Percentiles rank a stretch among this genome's conserved stretches.
Evolutionary conservation across 2,888 invertebrate species (phyloP).

Genomic region (Allophyes oxyacanthae): DNA sequence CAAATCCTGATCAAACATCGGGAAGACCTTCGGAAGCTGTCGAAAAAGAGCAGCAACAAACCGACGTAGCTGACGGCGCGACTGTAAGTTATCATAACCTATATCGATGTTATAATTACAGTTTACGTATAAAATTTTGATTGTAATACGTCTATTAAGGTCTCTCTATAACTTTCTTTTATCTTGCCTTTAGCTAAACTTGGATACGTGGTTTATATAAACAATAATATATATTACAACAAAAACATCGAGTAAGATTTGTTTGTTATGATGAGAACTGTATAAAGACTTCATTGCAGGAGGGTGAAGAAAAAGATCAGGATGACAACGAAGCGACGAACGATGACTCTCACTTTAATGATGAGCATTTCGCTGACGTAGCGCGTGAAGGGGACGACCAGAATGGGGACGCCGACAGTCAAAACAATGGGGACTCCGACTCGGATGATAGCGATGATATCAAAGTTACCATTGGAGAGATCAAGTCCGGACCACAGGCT

Average conservation of each 20-base stretch:
- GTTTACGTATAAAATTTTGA: constrained; percentile 9
- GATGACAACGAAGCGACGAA: constrained; percentile 83
- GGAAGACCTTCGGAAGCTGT: constrained; percentile 60
- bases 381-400: constrained; percentile 75
- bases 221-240: no score
- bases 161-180: no score
- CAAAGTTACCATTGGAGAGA: constrained; percentile 97
- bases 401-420: constrained; percentile 84
- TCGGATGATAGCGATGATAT: constrained; percentile 95
- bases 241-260: no score
- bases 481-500: constrained; percentile 92
- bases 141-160: no score
- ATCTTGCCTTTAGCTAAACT: no score
- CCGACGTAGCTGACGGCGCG: constrained; percentile 46
- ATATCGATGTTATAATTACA: constrained; percentile 14
- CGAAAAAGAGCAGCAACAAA: constrained; percentile 62
- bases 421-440: constrained; percentile 89
- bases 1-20: constrained; percentile 84
- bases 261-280: not conserved
- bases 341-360: constrained; percentile 85
- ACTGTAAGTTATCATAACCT: constrained; percentile 59
- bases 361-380: constrained; percentile 85
- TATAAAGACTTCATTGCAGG: constrained; percentile 55
- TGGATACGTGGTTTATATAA: no score
- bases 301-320: constrained; percentile 83